Base-by-base conservation (phyloP, 2,888 invertebrate species). In the Gandaritis pyraliata region DNA sequence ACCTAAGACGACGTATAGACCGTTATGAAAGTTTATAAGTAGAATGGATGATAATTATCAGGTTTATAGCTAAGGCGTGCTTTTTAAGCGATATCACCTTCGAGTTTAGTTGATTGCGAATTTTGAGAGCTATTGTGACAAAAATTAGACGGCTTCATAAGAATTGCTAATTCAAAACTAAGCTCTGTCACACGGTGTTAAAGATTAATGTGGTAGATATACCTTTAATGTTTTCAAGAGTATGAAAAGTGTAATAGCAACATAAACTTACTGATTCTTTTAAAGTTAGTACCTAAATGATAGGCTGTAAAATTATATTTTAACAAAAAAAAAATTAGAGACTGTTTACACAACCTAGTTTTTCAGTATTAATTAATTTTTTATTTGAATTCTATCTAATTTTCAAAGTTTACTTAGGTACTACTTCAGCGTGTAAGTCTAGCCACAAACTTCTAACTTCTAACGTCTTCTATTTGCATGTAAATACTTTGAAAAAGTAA, bases 401-500 rank as follows among this genome's bases (percentile, higher is more conserved):
- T 33, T 41, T 41, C 11, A 12, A 15, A 49, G 39, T 29, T 50
- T 15, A 16, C 16, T 55, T 29, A 56, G 38, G 4, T 33, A 50
- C 61, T 51, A 56, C 47, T 58, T 39, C 51, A 52, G 54, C 39
- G 49, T 29, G 58, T 57, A 63, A 58, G 67, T 69, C 64, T 65
- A 64, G 61, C 65, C 60, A n/a, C 63, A 63, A 63, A 58, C 55
- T 54, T 58, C 15, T 59, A 82, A 86, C 78, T 83, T 80, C 78
- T 74, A 73, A 79, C 80, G 78, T 79, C 80, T 85, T 90, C 91
- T 92, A 92, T 92, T 92, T 91, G 88, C 90, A 90, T 91, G 90
- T 91, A 90, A 92, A 92, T 92, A 92, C 91, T 90, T 90, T 87
- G 91, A 90, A 90, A 92, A 92, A 92, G 91, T 92, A 92, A 92